Evolutionary conservation across 2,113 vertebrate genomes (phyloP).

Genomic region (Psilopsiagon aurifrons): DNA sequence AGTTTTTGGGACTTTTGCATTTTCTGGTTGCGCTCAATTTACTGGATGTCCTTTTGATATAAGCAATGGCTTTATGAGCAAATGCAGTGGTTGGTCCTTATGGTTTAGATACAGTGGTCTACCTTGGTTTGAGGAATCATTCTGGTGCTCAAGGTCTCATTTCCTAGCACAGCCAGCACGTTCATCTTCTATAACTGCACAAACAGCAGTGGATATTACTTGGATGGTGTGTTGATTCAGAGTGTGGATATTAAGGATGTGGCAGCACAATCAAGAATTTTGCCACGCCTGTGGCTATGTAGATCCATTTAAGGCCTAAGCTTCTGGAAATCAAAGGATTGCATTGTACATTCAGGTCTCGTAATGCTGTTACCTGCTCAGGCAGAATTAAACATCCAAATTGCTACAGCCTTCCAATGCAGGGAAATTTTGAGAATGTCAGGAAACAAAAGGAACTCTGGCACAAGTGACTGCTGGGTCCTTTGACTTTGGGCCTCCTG

Average conservation of each 20-base stretch:
- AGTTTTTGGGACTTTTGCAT: not conserved
- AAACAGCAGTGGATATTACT: not conserved
- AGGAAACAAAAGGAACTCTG: not conserved
- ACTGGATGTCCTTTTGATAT: not conserved
- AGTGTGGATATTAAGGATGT: not conserved
- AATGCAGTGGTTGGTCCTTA: not conserved
- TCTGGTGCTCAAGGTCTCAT: not conserved
- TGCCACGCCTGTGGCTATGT: not conserved
- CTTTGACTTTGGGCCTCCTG: not conserved
- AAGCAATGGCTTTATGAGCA: not conserved
- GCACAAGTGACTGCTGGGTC: not conserved
- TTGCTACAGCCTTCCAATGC: not conserved
- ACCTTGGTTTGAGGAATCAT: not conserved
- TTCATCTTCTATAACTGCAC: not conserved
- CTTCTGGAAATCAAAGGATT: not conserved
- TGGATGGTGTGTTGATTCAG: not conserved
- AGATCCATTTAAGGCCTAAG: not conserved
- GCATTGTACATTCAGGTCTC: not conserved
- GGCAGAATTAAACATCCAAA: not conserved
- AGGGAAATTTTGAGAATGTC: not conserved
- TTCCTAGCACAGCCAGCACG: not conserved
- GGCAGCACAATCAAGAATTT: not conserved
- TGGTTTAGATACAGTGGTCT: accelerated
- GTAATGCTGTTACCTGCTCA: accelerated
- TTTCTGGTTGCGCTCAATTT: accelerated